A percentile compares a stretch with the other conserved stretches of the same genome.
Conservation (phyloP, 2,888 invertebrate genomes). For the Ichneumoninae sp. region DNA sequence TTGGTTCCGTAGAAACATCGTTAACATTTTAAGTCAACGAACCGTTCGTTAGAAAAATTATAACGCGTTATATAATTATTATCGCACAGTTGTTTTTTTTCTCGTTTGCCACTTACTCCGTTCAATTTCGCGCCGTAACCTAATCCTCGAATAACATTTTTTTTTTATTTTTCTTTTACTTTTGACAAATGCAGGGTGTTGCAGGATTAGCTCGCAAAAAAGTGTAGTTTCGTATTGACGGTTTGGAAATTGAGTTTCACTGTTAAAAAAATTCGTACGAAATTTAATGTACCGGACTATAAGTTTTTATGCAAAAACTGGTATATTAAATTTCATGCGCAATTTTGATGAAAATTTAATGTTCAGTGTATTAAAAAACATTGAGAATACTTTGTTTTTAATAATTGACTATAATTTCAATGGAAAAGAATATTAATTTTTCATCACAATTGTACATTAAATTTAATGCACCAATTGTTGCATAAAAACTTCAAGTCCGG, state of each 20-base stretch:
- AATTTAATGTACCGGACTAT: too few species aligned
- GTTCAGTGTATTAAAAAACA: too few species aligned
- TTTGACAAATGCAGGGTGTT: neutral
- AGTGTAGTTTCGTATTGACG: neutral
- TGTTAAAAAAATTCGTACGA: too few species aligned
- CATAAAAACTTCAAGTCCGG: too few species aligned
- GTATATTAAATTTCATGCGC: too few species aligned
- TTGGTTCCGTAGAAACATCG: constrained; percentile 79
- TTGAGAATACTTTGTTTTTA: too few species aligned
- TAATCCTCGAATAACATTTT: constrained; percentile 29
- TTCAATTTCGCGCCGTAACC: constrained; percentile 27
- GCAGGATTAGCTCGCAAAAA: neutral
- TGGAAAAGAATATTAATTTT: too few species aligned
- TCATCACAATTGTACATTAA: too few species aligned
- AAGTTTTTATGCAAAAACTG: too few species aligned
- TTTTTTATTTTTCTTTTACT: constrained; percentile 26
- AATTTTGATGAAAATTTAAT: too few species aligned
- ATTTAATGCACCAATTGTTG: too few species aligned
- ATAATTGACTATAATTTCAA: too few species aligned
- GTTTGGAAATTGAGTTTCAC: neutral
- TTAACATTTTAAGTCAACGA: constrained; percentile 60
- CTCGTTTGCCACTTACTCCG: constrained; percentile 33
- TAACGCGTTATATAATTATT: constrained; percentile 3
- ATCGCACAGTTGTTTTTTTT: constrained; percentile 34
- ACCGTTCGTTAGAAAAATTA: constrained; percentile 2